Conservation (phyloP, 2,888 invertebrate species). For the Chydorus sphaericus region DNA sequence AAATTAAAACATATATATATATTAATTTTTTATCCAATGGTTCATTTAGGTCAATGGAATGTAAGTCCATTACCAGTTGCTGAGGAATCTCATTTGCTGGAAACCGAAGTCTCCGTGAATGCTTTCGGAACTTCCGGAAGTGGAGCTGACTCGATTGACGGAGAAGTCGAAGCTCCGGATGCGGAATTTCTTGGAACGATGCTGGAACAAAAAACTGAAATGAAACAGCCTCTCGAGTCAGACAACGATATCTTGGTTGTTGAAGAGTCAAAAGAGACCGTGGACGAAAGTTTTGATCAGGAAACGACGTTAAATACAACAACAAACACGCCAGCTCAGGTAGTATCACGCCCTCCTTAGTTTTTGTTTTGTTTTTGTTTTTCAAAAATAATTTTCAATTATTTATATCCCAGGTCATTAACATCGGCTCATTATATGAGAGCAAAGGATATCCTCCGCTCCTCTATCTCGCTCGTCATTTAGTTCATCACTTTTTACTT, state of each 20-base stretch:
- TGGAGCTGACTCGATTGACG: neutral
- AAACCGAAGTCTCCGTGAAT: constrained; percentile 1
- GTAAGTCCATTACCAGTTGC: constrained; percentile 26
- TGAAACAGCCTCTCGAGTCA: neutral
- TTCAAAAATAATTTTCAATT: too few species aligned
- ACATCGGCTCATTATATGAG: constrained; percentile 50
- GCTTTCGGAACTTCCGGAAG: neutral
- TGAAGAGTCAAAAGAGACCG: constrained; percentile 25
- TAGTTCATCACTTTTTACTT: constrained; percentile 57
- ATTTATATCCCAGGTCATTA: constrained; percentile 43
- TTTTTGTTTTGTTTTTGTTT: constrained; percentile 20
- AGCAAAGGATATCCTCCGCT: constrained; percentile 41
- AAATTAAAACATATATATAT: constrained; percentile 9
- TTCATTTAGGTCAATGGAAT: constrained; percentile 31
- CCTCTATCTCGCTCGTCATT: constrained; percentile 52
- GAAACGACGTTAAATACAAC: too few species aligned
- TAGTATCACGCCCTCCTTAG: neutral
- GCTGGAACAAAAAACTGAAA: neutral
- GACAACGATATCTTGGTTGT: constrained; percentile 20
- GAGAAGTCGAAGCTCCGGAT: neutral
- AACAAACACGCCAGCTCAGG: too few species aligned
- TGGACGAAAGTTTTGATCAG: constrained; percentile 18
- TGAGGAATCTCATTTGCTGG: constrained; percentile 9
- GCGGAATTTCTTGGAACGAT: constrained; percentile 12
- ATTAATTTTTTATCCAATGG: too few species aligned